A percentile compares a stretch with the other conserved stretches of the same genome.
These are phyloP conservation scores for Bucorvus abyssinicus DNA, from an alignment of 2,797 vertebrate genomes.

Conservation along the genomic window DNA sequence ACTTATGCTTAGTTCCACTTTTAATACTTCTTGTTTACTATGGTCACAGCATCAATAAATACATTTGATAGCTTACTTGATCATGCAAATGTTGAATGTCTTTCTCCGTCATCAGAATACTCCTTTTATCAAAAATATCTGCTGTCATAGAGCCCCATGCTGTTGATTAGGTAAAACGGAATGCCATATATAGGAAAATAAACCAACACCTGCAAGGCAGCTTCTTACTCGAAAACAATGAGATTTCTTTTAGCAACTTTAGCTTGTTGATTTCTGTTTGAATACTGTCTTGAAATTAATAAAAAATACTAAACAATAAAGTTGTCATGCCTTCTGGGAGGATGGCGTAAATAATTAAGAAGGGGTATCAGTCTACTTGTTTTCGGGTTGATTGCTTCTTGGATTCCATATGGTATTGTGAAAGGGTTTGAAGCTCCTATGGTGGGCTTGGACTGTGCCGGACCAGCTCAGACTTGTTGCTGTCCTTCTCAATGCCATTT, in stretches of 20 bases:
- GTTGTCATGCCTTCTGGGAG: background rate
- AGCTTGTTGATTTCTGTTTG: background rate
- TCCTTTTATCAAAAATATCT: constrained; percentile 13
- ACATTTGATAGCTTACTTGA: background rate
- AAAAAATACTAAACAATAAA: background rate
- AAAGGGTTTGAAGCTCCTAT: background rate
- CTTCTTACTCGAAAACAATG: background rate
- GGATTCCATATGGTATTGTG: fast-evolving
- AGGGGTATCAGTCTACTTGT: background rate
- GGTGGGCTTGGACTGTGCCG: background rate
- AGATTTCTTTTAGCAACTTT: background rate
- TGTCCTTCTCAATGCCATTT: background rate
- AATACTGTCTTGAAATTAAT: background rate
- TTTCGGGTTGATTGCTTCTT: background rate
- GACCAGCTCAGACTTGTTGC: background rate
- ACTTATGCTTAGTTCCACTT: background rate
- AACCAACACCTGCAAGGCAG: background rate
- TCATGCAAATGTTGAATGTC: background rate
- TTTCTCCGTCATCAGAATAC: background rate
- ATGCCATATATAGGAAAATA: background rate
- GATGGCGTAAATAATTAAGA: background rate
- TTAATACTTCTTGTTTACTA: constrained; percentile 7
- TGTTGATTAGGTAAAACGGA: constrained; percentile 20
- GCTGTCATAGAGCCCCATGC: background rate
- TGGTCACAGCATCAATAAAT: constrained; percentile 30